Base-by-base conservation (phyloP, 1,140 invertebrate species). In the Araneus ventricosus region DNA sequence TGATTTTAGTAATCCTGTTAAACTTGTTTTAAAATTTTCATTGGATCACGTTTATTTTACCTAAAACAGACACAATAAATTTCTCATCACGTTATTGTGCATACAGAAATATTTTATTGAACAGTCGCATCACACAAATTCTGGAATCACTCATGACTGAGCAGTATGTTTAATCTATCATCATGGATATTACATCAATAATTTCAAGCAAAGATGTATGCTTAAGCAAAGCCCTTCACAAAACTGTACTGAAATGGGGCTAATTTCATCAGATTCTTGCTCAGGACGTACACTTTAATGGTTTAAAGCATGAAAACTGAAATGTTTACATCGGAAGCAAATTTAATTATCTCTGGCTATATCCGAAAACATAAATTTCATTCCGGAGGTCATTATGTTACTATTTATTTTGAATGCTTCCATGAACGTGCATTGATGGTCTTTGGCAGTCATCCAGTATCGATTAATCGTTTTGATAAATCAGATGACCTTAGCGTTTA, bases 381-480 rank as follows among this genome's bases (percentile, higher is more conserved):
- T 59, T 79, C 41, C 39, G 45, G 41, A 80, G 22, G 39, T 90
- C 67, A 90, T 90, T 80, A 90, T 52, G n/a, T n/a, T n/a, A 90
- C 88, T 79, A 79, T 90, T 90, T 79, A 75, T 90, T 90, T 90
- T 52, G 75, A 59, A 90, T 70, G n/a, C 57, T 57, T n/a, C 52
- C 41, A 24, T 80, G n/a, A 90, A 80, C 22, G 67, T 30, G 45
- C 70, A 45, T 75, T n/a, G 52, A 90, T 57, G 88, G 67, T 90
- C 39, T 85, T 61, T 86, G 63, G 80, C 82, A 85, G 37, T 86
- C 82, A 67, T 86, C 90, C 82, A 85, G 90, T 92, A 70, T 92
- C 82, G 90, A 92, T 92, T 92, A 92, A 86, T 52, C 34, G 90
- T 57, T 86, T 86, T 86, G 90, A 92, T 92, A 92, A 92, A 92